Evolutionary conservation across 2,888 invertebrate species (phyloP).

Genomic region (Syrista parreyssii): DNA sequence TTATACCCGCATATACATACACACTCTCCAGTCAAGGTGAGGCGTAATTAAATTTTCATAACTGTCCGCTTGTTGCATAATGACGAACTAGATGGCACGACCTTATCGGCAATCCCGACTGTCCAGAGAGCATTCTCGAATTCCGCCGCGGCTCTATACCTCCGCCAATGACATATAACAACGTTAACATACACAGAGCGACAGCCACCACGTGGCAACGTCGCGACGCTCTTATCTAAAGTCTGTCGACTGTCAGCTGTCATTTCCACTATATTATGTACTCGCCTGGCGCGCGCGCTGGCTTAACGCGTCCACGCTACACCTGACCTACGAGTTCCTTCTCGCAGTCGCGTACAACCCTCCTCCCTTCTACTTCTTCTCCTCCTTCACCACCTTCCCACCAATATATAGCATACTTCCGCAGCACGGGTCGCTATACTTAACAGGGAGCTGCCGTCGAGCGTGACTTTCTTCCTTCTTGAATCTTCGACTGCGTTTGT

Average conservation of each 20-base stretch:
- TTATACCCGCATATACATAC: slow-evolving; percentile 33
- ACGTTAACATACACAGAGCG: neutral
- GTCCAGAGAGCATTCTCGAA: neutral
- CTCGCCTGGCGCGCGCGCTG: slow-evolving; percentile 2
- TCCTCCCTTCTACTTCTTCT: neutral
- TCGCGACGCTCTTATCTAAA: slow-evolving; percentile 8
- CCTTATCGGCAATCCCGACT: neutral
- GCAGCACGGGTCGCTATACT: neutral
- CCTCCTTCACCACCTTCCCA: neutral
- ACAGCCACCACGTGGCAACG: slow-evolving; percentile 18
- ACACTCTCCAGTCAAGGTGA: slow-evolving; percentile 41
- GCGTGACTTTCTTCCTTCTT: neutral
- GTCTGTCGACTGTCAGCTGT: slow-evolving; percentile 24
- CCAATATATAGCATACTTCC: neutral
- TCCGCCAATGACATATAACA: neutral
- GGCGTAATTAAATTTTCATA: slow-evolving; percentile 54
- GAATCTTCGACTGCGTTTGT: neutral
- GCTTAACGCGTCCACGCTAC: slow-evolving; percentile 1
- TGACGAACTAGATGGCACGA: slow-evolving; percentile 26
- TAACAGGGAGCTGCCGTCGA: neutral
- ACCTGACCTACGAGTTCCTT: neutral
- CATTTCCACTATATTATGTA: slow-evolving; percentile 5
- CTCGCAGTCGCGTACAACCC: neutral
- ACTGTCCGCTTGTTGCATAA: slow-evolving; percentile 45
- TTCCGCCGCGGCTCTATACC: neutral